A percentile compares a stretch with the other conserved stretches of the same genome.
These are phyloP conservation scores for Parapristionchus giblindavisi DNA, from an alignment of 2,888 invertebrate species.

Conservation along the genomic window DNA sequence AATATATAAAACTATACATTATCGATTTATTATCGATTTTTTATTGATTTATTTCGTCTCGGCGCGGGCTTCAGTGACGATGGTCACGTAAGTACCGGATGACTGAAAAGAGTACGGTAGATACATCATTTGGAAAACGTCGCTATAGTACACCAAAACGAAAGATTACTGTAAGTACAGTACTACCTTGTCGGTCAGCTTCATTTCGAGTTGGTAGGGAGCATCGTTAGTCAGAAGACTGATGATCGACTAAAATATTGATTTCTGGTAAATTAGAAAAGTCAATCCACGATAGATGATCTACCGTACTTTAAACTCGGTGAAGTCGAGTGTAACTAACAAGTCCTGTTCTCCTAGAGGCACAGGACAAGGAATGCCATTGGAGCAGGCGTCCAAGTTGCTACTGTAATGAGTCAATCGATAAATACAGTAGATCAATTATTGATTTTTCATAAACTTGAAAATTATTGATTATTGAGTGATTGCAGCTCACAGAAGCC, in stretches of 20 bases:
- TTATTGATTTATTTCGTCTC: conserved; percentile 1
- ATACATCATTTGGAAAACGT: neutral
- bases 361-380: conserved; percentile 50
- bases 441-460: neutral
- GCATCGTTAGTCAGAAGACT: conserved; percentile 45
- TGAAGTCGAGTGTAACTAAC: conserved; percentile 46
- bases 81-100: conserved; percentile 1
- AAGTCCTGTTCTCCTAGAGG: conserved; percentile 40
- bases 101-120: neutral
- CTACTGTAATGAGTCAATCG: conserved; percentile 11
- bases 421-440: neutral
- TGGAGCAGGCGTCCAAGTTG: conserved; percentile 46
- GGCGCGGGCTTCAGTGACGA: conserved; percentile 15
- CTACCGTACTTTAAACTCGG: conserved; percentile 38
- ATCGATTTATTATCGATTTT: no score
- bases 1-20: no score
- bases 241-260: conserved; percentile 39
- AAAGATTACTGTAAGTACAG: neutral
- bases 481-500: conserved; percentile 7
- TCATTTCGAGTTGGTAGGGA: conserved; percentile 46
- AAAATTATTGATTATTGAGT: neutral
- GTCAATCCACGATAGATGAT: neutral
- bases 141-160: neutral
- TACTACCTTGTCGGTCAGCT: conserved; percentile 42
- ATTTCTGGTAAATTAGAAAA: neutral